These are phyloP conservation scores for Chinchilla lanigera DNA, from an alignment of 2,113 vertebrate genomes.

Conservation along the genomic window DNA sequence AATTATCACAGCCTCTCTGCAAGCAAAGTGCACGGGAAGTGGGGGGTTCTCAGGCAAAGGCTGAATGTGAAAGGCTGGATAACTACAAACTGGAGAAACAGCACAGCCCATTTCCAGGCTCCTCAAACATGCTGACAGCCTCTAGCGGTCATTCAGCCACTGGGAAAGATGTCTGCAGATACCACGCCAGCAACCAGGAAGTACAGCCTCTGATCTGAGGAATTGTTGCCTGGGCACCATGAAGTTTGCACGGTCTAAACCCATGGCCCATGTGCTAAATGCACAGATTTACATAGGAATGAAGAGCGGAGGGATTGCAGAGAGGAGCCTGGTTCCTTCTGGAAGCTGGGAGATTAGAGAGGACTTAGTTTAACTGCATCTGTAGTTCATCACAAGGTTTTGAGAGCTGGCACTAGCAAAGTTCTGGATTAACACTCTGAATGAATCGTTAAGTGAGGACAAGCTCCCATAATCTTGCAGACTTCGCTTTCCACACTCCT, in stretches of 20 bases:
- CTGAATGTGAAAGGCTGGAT: slow-evolving; percentile 34
- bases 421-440: slow-evolving; percentile 25
- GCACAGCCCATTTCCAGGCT: slow-evolving; percentile 1
- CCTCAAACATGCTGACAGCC: neutral
- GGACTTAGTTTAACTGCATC: neutral
- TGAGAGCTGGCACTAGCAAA: neutral
- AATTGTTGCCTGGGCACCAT: neutral
- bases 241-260: neutral
- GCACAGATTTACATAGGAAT: neutral
- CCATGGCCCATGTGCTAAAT: neutral
- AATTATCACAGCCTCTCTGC: slow-evolving; percentile 58
- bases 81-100: slow-evolving; percentile 1
- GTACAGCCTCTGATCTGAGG: neutral
- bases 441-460: neutral
- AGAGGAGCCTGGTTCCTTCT: neutral
- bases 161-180: neutral
- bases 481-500: neutral
- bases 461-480: neutral
- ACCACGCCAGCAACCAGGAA: neutral
- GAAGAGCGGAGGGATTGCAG: neutral
- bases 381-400: neutral
- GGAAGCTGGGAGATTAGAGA: neutral
- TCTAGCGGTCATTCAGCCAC: neutral
- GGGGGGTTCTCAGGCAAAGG: slow-evolving; percentile 6
- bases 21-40: neutral